Base-by-base conservation (phyloP, 2,888 invertebrate species). In the Epistrophe eligans region DNA sequence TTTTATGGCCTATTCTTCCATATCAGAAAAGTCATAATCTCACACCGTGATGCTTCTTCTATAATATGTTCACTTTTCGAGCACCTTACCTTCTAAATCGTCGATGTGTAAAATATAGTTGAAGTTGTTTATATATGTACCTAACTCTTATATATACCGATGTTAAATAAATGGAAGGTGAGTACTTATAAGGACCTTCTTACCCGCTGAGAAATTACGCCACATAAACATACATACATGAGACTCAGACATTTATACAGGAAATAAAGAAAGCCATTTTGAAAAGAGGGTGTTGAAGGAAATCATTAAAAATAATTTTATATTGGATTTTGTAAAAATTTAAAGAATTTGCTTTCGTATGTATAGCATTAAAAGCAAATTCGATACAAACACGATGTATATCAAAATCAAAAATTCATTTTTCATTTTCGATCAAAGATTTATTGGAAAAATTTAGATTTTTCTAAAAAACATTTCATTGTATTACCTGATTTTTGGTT, bases 61-160 rank as follows among this genome's bases (percentile, higher is more conserved):
- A 24, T 11, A 52, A 2, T 10, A 19, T 50, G n/a, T 50, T 48
- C 9, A 1, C 19, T 50, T 15, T 13, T 55, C n/a, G 1, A 57
- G 55, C 3, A 1, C 15, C 55, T 24, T 52, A 19, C 43, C 62
- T 40, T 19, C 19, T 8, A 9, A 32, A 57, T 57, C 8, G 11
- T 62, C 24, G 24, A 40, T 24, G 40, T 62, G 62, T 62, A 43
- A 60, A 60, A 60, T 60, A 40, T 40, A 19, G 60, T 60, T 38
- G 19, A 60, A 60, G 60, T 60, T 60, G 17, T 24, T 24, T 13
- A 60, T 17, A 10, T 10, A 19, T 17, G 10, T 10, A 19, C 11
- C 13, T 58, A 19, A 60, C 38, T 60, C 11, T 55, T 58, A 8
- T 32, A 8, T 32, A 4, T 32, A 32, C 55, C 28, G 3, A 40